Conservation (phyloP, 1,140 invertebrate species). For the Penaeus chinensis region DNA sequence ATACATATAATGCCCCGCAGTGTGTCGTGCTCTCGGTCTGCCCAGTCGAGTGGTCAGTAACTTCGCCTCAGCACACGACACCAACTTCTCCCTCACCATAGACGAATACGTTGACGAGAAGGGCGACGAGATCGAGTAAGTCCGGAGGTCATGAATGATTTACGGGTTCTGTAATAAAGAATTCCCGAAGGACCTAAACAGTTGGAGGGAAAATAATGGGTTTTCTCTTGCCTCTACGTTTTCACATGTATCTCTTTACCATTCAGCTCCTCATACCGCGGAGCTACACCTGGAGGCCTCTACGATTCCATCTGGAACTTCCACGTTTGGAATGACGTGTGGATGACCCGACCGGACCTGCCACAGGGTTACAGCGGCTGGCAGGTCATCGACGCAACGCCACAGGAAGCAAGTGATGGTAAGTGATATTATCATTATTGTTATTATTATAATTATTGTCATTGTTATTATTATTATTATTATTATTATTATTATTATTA, state of each 20-base stretch:
- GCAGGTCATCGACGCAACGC: conserved; percentile 67
- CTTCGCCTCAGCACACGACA: conserved; percentile 81
- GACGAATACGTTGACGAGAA: conserved; percentile 77
- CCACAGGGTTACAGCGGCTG: conserved; percentile 72
- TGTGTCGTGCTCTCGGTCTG: conserved; percentile 79
- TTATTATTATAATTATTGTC: no score
- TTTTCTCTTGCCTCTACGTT: not conserved
- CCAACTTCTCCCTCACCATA: conserved; percentile 79
- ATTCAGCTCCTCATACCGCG: not conserved
- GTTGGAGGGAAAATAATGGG: not conserved
- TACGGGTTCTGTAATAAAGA: no score
- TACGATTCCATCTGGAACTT: conserved; percentile 79
- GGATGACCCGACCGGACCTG: conserved; percentile 82
- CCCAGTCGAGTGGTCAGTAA: conserved; percentile 79
- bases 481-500: no score
- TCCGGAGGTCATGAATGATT: conserved; percentile 30
- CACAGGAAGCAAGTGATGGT: conserved; percentile 66
- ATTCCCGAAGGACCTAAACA: no score
- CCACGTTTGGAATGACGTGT: conserved; percentile 87
- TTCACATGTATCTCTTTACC: not conserved
- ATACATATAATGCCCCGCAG: conserved; percentile 66
- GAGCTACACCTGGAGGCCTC: not conserved
- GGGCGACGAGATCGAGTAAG: conserved; percentile 72
- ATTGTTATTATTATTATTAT: no score
- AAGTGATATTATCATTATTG: not conserved